Evolutionary conservation across 2,888 invertebrate genomes (phyloP).

Genomic region (Chymomyza amoena): DNA sequence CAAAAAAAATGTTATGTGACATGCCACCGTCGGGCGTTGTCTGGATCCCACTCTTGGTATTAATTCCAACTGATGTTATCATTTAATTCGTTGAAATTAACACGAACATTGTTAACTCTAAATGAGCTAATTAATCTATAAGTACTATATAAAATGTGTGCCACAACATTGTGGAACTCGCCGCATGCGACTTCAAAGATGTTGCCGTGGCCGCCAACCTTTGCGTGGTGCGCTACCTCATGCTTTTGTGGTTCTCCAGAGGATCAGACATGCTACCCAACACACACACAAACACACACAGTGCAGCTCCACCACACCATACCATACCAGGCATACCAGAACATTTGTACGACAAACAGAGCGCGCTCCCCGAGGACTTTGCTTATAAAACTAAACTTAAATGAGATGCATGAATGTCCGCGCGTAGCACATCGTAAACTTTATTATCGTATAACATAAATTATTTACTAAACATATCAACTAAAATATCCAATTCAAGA

Average conservation of each 20-base stretch:
- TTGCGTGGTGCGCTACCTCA: slow-evolving; percentile 43
- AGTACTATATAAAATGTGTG: slow-evolving; percentile 19
- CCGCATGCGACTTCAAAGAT: background rate
- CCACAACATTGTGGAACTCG: slow-evolving; percentile 7
- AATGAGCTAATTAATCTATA: slow-evolving; percentile 77
- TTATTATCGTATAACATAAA: slow-evolving; percentile 41
- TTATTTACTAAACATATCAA: slow-evolving; percentile 47
- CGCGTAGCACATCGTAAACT: slow-evolving; percentile 54
- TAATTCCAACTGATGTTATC: slow-evolving; percentile 71
- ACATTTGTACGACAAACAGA: background rate
- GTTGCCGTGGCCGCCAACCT: slow-evolving; percentile 3
- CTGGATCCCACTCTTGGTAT: slow-evolving; percentile 16
- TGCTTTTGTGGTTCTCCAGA: slow-evolving; percentile 71
- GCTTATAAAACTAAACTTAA: slow-evolving; percentile 43
- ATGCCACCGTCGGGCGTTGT: slow-evolving; percentile 19
- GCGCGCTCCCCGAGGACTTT: slow-evolving; percentile 42
- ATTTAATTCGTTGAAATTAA: slow-evolving; percentile 79
- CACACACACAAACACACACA: slow-evolving; percentile 42
- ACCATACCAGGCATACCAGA: background rate
- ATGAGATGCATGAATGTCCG: slow-evolving; percentile 56
- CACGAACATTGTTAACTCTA: slow-evolving; percentile 78
- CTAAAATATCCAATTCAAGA: slow-evolving; percentile 18
- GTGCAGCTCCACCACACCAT: slow-evolving; percentile 1
- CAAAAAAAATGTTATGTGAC: slow-evolving; percentile 35
- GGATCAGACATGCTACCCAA: slow-evolving; percentile 46